Evolutionary conservation across 2,113 vertebrate species (phyloP).

Genomic region (Lathamus discolor): DNA sequence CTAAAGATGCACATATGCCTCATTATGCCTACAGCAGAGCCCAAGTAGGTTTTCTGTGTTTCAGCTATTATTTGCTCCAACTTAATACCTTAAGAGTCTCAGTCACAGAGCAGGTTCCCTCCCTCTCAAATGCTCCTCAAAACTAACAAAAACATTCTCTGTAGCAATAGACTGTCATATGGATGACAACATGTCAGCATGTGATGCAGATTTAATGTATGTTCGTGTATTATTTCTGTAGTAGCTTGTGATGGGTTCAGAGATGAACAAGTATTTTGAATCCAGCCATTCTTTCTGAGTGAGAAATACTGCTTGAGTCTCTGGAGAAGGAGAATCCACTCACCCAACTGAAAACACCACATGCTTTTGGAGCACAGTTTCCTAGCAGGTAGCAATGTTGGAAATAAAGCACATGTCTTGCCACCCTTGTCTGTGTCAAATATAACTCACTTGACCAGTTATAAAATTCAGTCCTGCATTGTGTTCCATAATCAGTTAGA

Average conservation of each 20-base stretch:
- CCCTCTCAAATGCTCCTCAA: not conserved
- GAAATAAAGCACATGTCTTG: not conserved
- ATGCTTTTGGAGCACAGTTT: not conserved
- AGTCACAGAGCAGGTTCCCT: not conserved
- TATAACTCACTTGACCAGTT: not conserved
- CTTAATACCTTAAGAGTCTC: not conserved
- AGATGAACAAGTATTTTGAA: not conserved
- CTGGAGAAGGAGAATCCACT: not conserved
- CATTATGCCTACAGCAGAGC: not conserved
- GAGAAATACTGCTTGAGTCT: not conserved
- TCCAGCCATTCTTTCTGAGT: not conserved
- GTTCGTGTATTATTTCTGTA: not conserved
- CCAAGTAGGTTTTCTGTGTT: not conserved
- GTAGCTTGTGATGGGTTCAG: not conserved
- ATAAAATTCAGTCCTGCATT: not conserved
- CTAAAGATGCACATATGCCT: not conserved
- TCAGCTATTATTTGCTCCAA: not conserved
- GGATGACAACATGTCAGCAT: not conserved
- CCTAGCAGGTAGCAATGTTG: not conserved
- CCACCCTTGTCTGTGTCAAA: not conserved
- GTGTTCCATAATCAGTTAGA: not conserved
- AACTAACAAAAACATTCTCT: not conserved
- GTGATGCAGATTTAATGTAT: not conserved
- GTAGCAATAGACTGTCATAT: not conserved
- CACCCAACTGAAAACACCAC: not conserved